These are phyloP conservation scores for Sinodicranocentrus sp. DNA, from an alignment of 2,888 invertebrate genomes.

Conservation along the genomic window DNA sequence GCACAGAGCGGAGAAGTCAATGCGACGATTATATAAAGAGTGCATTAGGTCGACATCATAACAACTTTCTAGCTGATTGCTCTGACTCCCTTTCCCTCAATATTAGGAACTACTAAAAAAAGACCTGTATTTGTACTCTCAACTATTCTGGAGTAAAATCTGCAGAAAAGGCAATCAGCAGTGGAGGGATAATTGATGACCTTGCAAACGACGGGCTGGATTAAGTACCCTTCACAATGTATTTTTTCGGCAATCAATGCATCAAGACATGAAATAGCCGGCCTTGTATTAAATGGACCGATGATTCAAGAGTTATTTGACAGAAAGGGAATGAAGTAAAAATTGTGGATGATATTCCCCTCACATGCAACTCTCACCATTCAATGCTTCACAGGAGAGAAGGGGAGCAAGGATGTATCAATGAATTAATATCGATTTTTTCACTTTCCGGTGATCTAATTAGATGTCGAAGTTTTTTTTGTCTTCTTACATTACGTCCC, in stretches of 20 bases:
- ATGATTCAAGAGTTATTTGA: not conserved
- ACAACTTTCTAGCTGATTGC: constrained; percentile 36
- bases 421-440: constrained; percentile 3
- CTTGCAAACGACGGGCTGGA: constrained; percentile 5
- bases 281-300: not conserved
- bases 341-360: no score
- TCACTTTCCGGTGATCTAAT: constrained; percentile 45
- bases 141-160: not conserved
- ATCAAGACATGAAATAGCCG: not conserved
- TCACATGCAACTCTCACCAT: no score
- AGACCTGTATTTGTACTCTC: not conserved
- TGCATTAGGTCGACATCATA: constrained; percentile 23
- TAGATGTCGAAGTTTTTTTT: constrained; percentile 26
- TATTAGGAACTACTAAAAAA: not conserved
- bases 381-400: no score
- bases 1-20: not conserved
- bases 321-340: not conserved
- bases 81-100: not conserved
- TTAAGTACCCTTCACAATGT: not conserved
- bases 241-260: not conserved
- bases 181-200: not conserved
- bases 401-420: not conserved
- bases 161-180: constrained; percentile 16
- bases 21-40: not conserved
- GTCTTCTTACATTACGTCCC: constrained; percentile 1